Percentiles rank a stretch among this genome's conserved stretches.
Conservation (phyloP, 2,888 invertebrate genomes). For the Tetranychus truncatus region DNA sequence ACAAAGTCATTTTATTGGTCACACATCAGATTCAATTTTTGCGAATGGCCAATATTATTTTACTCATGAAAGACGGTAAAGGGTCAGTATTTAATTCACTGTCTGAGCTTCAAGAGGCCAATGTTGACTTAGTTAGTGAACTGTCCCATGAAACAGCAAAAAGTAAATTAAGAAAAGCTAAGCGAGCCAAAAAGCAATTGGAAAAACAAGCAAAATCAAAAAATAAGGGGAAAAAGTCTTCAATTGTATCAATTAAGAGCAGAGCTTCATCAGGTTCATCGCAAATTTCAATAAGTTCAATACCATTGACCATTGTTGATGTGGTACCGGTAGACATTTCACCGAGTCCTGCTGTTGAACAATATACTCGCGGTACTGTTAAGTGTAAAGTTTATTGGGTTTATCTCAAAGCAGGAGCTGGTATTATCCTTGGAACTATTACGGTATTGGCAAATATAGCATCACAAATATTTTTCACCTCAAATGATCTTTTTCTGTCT, state of each 20-base stretch:
- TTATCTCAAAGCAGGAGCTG: conserved; percentile 42
- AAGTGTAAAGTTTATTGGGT: conserved; percentile 30
- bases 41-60: conserved; percentile 33
- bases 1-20: conserved; percentile 35
- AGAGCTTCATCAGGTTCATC: background rate
- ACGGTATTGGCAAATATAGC: conserved; percentile 32
- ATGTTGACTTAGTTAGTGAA: background rate
- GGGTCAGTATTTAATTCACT: background rate
- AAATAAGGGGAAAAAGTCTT: background rate
- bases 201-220: background rate
- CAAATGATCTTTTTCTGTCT: conserved; percentile 26
- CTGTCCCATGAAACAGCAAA: background rate
- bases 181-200: background rate
- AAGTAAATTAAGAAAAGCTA: background rate
- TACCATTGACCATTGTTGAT: background rate
- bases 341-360: conserved; percentile 17
- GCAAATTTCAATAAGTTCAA: background rate
- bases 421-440: conserved; percentile 29
- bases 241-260: background rate
- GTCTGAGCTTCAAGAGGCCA: background rate
- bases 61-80: conserved; percentile 34
- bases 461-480: conserved; percentile 31
- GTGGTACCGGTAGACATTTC: background rate
- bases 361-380: conserved; percentile 28
- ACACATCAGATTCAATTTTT: conserved; percentile 40